Conservation (phyloP, 1,140 invertebrate genomes). For the Mylabris phalerata region DNA sequence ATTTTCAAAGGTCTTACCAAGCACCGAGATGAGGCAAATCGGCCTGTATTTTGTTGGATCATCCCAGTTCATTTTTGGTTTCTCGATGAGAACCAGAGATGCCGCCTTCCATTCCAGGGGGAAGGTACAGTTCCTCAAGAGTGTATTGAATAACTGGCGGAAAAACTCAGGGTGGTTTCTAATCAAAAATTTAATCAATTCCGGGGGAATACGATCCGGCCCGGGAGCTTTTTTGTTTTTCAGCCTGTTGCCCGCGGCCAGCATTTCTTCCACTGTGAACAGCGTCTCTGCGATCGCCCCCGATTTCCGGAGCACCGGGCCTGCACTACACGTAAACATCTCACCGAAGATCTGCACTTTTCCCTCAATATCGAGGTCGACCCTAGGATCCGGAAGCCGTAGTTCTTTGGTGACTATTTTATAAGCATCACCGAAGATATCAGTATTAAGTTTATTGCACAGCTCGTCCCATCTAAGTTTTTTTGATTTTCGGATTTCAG, state of each 20-base stretch:
- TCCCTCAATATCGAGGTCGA: background rate
- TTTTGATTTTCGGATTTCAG: too few relatives aligned
- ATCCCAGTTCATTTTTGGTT: too few relatives aligned
- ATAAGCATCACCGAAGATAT: too few relatives aligned
- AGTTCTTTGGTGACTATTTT: too few relatives aligned
- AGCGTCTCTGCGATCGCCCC: background rate
- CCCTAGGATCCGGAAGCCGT: too few relatives aligned
- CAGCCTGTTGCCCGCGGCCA: background rate
- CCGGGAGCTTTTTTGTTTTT: slow-evolving; percentile 10
- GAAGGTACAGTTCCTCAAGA: background rate
- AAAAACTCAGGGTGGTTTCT: background rate
- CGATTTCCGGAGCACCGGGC: too few relatives aligned
- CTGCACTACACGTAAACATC: background rate
- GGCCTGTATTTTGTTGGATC: background rate
- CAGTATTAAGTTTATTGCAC: too few relatives aligned
- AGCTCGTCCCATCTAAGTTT: too few relatives aligned
- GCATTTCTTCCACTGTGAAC: background rate
- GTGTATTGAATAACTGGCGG: background rate
- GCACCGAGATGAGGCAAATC: background rate
- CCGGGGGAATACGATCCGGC: slow-evolving; percentile 2
- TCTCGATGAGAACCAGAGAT: too few relatives aligned
- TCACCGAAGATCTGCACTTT: background rate
- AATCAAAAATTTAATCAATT: background rate
- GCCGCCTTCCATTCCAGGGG: background rate
- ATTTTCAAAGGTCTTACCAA: slow-evolving; percentile 1